A percentile compares a stretch with the other conserved stretches of the same genome.
phyloP scores from a whole-genome alignment of 30 jellyfish, hydroid and myxozoan genomes.

The Morbakka virulenta region DNA sequence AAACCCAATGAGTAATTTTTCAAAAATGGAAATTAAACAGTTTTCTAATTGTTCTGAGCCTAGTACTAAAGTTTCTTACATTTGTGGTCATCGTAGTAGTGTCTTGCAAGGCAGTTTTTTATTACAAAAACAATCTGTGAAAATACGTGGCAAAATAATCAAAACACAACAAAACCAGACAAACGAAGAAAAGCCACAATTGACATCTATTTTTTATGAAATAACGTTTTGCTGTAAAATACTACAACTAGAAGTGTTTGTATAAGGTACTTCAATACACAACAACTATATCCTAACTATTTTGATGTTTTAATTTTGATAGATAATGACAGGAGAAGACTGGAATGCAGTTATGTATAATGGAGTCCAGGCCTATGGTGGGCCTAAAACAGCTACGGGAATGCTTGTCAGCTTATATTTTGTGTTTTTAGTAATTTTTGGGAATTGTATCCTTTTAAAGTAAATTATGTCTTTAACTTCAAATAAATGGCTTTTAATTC shows the following conservation, averaged over 20 bases:
- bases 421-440: conserved; percentile 86
- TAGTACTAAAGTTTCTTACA: no score
- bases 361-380: conserved; percentile 89
- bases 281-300: not conserved
- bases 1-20: no score
- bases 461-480: no score
- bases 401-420: conserved; percentile 61
- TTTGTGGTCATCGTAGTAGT: no score
- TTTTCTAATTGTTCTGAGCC: no score
- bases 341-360: conserved; percentile 96
- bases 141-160: no score
- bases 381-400: conserved; percentile 61
- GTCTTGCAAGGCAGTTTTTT: no score
- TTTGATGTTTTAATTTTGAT: not conserved
- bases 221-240: not conserved
- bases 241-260: not conserved
- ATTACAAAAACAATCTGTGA: no score
- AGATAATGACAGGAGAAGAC: conserved; percentile 97
- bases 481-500: not conserved
- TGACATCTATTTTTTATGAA: not conserved
- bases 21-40: no score
- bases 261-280: not conserved
- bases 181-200: no score
- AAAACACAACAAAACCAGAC: no score
- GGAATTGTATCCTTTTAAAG: conserved; percentile 84